phyloP scores from a whole-genome alignment of 2,888 invertebrate species.

The Chromoteleia sp. region DNA sequence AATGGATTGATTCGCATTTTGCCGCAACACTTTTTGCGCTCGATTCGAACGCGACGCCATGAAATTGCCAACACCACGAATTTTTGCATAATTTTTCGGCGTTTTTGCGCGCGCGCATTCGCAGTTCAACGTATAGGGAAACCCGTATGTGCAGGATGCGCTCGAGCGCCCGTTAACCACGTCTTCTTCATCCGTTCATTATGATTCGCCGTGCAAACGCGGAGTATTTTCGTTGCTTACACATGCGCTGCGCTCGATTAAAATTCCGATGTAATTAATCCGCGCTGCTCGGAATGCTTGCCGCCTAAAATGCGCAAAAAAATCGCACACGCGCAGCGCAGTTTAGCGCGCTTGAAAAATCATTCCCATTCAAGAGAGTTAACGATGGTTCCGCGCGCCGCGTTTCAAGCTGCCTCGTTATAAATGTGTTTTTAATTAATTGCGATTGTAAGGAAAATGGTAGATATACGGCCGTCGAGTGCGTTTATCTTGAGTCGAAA shows the following conservation, averaged over 20 bases:
- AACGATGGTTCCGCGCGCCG: slow-evolving; percentile 7
- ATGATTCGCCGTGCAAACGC: slow-evolving; percentile 25
- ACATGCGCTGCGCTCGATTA: slow-evolving; percentile 46
- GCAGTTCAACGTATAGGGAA: slow-evolving; percentile 17
- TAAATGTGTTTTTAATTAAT: slow-evolving; percentile 34
- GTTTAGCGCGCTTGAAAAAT: slow-evolving; percentile 25
- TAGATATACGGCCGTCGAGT: neutral
- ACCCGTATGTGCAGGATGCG: slow-evolving; percentile 22
- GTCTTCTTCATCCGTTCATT: slow-evolving; percentile 27
- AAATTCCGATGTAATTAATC: slow-evolving; percentile 54
- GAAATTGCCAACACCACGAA: slow-evolving; percentile 10
- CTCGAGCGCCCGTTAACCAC: slow-evolving; percentile 23
- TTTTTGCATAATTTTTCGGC: slow-evolving; percentile 27
- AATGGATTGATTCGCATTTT: no score
- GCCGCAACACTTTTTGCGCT: neutral
- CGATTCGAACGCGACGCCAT: neutral
- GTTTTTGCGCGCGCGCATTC: slow-evolving; percentile 18
- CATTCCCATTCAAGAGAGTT: slow-evolving; percentile 14
- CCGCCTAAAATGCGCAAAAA: slow-evolving; percentile 36
- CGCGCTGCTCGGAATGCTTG: slow-evolving; percentile 7
- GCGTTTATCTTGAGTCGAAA: neutral
- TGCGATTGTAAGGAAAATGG: slow-evolving; percentile 12
- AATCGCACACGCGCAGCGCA: slow-evolving; percentile 19
- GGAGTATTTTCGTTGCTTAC: slow-evolving; percentile 9
- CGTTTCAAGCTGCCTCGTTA: slow-evolving; percentile 12